Base-by-base conservation (phyloP, 2,888 invertebrate species). In the Lepetodrilus schrolli region DNA sequence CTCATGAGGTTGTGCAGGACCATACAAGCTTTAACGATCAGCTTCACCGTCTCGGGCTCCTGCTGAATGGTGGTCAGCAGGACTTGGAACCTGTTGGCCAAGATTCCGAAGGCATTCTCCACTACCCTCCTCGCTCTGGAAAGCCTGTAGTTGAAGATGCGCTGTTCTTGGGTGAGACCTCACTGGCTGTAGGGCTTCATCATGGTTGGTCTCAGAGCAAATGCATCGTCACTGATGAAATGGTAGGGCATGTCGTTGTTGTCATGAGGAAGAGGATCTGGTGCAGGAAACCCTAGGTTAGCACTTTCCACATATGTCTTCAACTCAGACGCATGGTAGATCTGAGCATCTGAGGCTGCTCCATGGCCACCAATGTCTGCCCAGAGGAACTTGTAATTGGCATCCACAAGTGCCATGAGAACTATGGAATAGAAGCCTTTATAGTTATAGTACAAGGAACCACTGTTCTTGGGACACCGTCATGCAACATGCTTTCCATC, bases 101-200 rank as follows among this genome's bases (percentile, higher is more conserved):
- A 75, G 51, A 82, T 83, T 26, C 80, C 80, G 73, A 83, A 81
- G n/a, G 80, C 78, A 74, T 82, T 78, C 48, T 82, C 77, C 5
- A 82, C 78, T 0, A 78, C 78, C 8, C 77, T 50, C 20, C 79
- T 38, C 8, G 74, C 78, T 47, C 70, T 30, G 26, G 50, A 79
- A 13, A 82, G 73, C 49, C 80, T 73, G 78, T 83, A 84, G 74
- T 83, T 84, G 75, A 50, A 74, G 26, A 82, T 83, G 20, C 71
- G 23, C 73, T 84, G 74, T 26, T 80, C 79, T 34, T 72, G 47
- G 23, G 78, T 76, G 20, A 84, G 48, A 48, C 69, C 47, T 2
- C 79, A 48, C 7, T 38, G 50, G 10, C 49, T 10, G 58, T 73
- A 82, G 0, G 77, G 81, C 34, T 80, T 82, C 76, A 80, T 76